These are phyloP conservation scores for Drosophila sordidapex DNA, from an alignment of 2,888 invertebrate genomes.

Conservation along the genomic window DNA sequence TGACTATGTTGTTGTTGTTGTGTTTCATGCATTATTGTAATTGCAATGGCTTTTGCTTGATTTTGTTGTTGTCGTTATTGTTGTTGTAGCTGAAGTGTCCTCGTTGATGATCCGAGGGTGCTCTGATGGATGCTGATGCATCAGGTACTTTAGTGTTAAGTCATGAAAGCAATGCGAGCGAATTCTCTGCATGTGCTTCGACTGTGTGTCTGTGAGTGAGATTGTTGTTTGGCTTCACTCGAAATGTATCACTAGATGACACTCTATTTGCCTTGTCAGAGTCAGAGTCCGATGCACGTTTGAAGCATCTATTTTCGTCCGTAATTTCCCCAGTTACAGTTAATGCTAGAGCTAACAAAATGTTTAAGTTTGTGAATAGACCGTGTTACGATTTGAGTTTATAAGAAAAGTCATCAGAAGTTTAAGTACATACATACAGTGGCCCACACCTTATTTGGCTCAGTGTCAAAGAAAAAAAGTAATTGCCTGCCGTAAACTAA, in stretches of 20 bases:
- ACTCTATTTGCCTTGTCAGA: constrained; percentile 21
- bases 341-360: neutral
- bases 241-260: constrained; percentile 11
- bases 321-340: neutral
- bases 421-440: neutral
- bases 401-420: neutral
- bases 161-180: constrained; percentile 42
- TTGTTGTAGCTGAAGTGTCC: constrained; percentile 39
- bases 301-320: neutral
- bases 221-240: neutral
- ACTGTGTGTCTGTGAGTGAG: constrained; percentile 5
- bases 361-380: neutral
- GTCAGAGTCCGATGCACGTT: constrained; percentile 20
- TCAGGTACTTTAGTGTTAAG: constrained; percentile 55
- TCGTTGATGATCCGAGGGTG: constrained; percentile 53
- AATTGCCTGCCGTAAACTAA: too few relatives aligned
- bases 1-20: constrained; percentile 40
- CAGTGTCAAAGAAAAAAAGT: too few relatives aligned
- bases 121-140: constrained; percentile 63
- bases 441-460: too few relatives aligned
- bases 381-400: neutral
- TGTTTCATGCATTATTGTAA: constrained; percentile 60
- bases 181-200: constrained; percentile 18
- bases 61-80: constrained; percentile 19
- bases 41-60: constrained; percentile 45